Evolutionary conservation across 2,888 invertebrate genomes (phyloP), one percentile per base, ranked within the genome.

Genomic region (Phragmatobia fuliginosa): DNA sequence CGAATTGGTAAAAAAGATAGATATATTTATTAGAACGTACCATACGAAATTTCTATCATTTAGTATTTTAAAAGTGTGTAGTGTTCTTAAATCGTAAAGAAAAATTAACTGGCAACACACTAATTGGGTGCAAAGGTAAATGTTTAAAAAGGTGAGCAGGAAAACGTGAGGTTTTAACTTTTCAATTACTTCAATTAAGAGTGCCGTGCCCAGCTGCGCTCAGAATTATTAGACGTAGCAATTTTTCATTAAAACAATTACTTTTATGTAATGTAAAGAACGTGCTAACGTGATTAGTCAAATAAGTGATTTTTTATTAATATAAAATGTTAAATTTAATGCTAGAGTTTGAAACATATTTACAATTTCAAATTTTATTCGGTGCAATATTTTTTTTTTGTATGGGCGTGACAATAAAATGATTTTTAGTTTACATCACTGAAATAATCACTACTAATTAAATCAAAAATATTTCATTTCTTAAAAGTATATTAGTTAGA

Each of bases 91-190:
- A 80, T 80, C 76, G 80, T 80, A 88, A 89, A 87, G 86, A 82
- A 88, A 91, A 88, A 86, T 87, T 80, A 86, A 86, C 86, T 84
- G 83, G 85, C 87, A 84, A 85, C 88, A 85, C 85, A 90, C 92
- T 94, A 94, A 94, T 94, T 93, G 93, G 93, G 92, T 92, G 91
- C 88, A 87, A 90, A 91, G 88, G 89, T 92, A 93, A 94, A 93
- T 92, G 93, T 93, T 94, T 94, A 90, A 92, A 92, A 92, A 92
- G 91, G 91, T 85, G 87, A 88, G 87, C 87, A 87, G 74, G 74
- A 82, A 86, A 90, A 90, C 88, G 91, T 90, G 88, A 88, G 90
- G 89, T 90, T 92, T 92, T 90, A 88, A 91, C 89, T 92, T 93
- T 92, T 91, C 92, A 93, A 93, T 92, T 92, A 91, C 88, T 87